These are phyloP conservation scores for Diglossa cyanea DNA, from an alignment of 2,797 vertebrate genomes.

Conservation along the genomic window DNA sequence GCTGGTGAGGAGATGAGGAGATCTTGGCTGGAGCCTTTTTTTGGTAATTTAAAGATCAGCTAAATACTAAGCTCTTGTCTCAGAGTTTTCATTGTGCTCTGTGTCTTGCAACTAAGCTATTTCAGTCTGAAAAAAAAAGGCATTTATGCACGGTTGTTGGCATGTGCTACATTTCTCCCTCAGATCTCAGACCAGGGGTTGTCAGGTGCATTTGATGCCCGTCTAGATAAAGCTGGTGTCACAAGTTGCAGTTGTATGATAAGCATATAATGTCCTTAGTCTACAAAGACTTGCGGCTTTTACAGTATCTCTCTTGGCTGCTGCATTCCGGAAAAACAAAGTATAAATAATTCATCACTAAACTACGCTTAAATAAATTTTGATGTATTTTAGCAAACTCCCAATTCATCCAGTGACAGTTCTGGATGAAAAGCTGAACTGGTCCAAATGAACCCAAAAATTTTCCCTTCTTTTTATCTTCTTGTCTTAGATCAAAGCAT, in stretches of 20 bases:
- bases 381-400: background rate
- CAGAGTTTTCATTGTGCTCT: background rate
- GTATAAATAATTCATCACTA: background rate
- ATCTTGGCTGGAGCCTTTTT: background rate
- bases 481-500: background rate
- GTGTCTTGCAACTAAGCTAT: background rate
- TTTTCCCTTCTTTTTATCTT: background rate
- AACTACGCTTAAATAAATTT: background rate
- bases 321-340: background rate
- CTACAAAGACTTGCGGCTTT: background rate
- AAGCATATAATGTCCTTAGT: background rate
- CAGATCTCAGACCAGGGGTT: background rate
- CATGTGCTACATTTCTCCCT: background rate
- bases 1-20: background rate
- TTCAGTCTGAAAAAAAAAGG: background rate
- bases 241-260: background rate
- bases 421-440: background rate
- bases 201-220: background rate
- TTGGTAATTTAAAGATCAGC: background rate
- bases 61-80: background rate
- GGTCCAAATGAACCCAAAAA: background rate
- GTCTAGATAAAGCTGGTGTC: constrained; percentile 10
- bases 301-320: background rate
- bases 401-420: background rate
- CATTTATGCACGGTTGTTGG: background rate